Percentiles rank a stretch among this genome's conserved stretches.
phyloP scores from a whole-genome alignment of 2,797 vertebrate species.

The Steatocranus sp. region DNA sequence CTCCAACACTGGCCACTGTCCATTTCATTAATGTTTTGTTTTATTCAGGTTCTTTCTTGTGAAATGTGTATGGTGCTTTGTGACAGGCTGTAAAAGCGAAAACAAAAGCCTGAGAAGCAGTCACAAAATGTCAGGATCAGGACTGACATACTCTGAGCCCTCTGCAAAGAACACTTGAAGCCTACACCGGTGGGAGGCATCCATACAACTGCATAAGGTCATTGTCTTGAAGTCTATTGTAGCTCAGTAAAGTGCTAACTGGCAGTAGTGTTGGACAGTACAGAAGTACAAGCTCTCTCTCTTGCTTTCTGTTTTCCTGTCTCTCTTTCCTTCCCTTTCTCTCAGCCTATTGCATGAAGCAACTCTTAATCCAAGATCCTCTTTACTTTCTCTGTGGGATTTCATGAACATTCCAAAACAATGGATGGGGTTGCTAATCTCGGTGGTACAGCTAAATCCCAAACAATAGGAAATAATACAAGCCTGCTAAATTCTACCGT shows the following conservation, averaged over 20 bases:
- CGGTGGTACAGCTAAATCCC: slow-evolving; percentile 80
- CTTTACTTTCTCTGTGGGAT: slow-evolving; percentile 80
- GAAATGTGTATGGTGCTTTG: slow-evolving; percentile 41
- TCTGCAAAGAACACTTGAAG: slow-evolving; percentile 39
- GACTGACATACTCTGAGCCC: slow-evolving; percentile 24
- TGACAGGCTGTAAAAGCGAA: slow-evolving; percentile 19
- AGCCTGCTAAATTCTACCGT: slow-evolving; percentile 71
- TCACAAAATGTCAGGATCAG: slow-evolving; percentile 53
- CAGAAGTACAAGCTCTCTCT: slow-evolving; percentile 29
- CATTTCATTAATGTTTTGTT: slow-evolving; percentile 62
- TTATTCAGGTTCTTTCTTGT: slow-evolving; percentile 35
- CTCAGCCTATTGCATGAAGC: slow-evolving; percentile 62
- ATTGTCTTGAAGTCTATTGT: slow-evolving; percentile 71
- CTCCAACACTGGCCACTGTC: slow-evolving; percentile 55
- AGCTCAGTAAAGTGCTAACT: slow-evolving; percentile 52
- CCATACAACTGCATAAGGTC: slow-evolving; percentile 63
- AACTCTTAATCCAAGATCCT: slow-evolving; percentile 81
- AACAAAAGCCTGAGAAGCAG: slow-evolving; percentile 52
- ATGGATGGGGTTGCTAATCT: slow-evolving; percentile 80
- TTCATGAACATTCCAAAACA: slow-evolving; percentile 82
- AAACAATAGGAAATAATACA: slow-evolving; percentile 78
- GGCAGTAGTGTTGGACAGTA: slow-evolving; percentile 60
- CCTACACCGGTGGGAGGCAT: slow-evolving; percentile 70
- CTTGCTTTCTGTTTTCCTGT: background rate
- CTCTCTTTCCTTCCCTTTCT: slow-evolving; percentile 24